Evolutionary conservation across 1,140 invertebrate genomes (phyloP).

Genomic region (Manduca sexta): DNA sequence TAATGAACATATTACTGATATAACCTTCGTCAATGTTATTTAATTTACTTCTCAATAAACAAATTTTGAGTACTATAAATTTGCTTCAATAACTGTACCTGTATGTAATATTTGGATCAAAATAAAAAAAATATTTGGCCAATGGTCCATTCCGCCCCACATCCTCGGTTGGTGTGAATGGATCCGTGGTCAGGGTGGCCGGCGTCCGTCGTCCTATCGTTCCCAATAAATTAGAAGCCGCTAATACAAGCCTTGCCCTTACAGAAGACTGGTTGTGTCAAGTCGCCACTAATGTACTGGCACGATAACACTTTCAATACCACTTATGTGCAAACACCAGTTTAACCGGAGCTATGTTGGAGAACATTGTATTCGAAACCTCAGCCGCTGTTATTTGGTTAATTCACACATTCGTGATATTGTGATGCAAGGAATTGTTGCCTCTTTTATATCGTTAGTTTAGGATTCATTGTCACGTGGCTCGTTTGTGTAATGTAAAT

Average conservation of each 20-base stretch:
- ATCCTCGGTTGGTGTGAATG: conserved; percentile 57
- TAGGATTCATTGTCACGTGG: conserved; percentile 52
- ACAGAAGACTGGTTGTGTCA: conserved; percentile 70
- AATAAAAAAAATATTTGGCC: not conserved
- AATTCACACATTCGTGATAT: conserved; percentile 32
- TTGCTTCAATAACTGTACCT: not conserved
- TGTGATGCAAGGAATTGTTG: conserved; percentile 44
- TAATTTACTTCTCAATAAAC: too few species aligned
- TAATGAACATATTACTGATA: too few species aligned
- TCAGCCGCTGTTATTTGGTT: conserved; percentile 25
- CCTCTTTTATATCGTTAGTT: conserved; percentile 58
- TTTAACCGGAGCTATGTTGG: conserved; percentile 31
- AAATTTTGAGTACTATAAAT: too few species aligned
- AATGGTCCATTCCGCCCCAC: conserved; percentile 15
- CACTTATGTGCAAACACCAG: conserved; percentile 52
- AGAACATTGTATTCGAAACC: conserved; percentile 3
- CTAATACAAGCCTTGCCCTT: conserved; percentile 66
- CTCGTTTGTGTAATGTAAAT: conserved; percentile 51
- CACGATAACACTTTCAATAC: conserved; percentile 62
- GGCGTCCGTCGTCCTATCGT: conserved; percentile 67
- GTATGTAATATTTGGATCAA: not conserved
- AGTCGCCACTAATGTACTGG: conserved; percentile 65
- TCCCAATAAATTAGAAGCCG: conserved; percentile 69
- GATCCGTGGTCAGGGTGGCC: conserved; percentile 62
- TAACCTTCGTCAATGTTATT: too few species aligned